Evolutionary conservation across 2,113 vertebrate species (phyloP).

Genomic region (Myodes glareolus): DNA sequence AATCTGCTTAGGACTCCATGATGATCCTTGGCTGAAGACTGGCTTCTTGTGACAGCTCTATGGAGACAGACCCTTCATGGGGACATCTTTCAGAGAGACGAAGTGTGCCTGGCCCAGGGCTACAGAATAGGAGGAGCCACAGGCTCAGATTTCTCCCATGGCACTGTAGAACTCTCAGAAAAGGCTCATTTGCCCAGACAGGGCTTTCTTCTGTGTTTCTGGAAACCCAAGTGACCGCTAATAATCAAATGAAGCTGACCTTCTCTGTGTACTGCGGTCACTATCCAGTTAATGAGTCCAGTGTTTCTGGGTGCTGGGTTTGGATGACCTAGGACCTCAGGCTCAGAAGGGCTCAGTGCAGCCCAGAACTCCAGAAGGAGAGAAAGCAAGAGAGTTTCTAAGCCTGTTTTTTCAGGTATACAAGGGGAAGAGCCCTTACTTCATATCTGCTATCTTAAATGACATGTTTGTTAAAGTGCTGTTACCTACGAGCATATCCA

Average conservation of each 20-base stretch:
- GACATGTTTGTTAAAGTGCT: background rate
- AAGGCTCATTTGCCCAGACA: background rate
- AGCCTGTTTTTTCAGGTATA: slow-evolving; percentile 29
- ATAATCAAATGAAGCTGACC: background rate
- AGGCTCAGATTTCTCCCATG: background rate
- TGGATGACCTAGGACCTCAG: background rate
- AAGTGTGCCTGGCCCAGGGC: background rate
- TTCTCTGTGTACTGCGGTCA: background rate
- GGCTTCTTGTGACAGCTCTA: background rate
- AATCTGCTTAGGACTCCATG: background rate
- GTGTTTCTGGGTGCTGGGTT: background rate
- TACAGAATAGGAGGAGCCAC: background rate
- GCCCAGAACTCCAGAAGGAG: background rate
- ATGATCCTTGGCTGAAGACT: background rate
- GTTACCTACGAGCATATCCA: background rate
- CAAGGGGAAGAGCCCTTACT: background rate
- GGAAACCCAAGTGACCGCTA: background rate
- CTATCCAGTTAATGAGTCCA: background rate
- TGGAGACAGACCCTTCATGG: background rate
- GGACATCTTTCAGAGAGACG: background rate
- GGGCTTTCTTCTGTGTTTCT: background rate
- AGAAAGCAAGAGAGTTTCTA: background rate
- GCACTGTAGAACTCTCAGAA: background rate
- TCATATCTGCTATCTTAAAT: background rate
- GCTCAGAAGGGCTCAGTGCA: background rate